Percentiles rank a stretch among this genome's conserved stretches.
phyloP scores from a whole-genome alignment of 2,888 invertebrate genomes.

The Diploptera punctata region DNA sequence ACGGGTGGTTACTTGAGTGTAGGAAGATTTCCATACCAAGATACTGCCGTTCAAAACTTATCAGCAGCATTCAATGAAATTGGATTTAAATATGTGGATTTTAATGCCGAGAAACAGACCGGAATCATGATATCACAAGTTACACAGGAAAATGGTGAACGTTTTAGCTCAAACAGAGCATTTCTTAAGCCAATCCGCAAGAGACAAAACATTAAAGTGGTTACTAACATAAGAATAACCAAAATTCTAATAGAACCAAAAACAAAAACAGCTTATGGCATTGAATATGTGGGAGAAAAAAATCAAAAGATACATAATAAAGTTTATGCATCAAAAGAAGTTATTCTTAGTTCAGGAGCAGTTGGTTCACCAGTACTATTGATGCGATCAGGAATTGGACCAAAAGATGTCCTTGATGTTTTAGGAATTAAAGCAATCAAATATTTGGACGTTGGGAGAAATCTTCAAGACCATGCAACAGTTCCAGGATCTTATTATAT shows the following conservation, averaged over 20 bases:
- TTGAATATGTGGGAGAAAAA: neutral
- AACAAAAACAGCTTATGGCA: neutral
- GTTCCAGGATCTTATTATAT: conserved; percentile 60
- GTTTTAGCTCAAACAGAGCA: neutral
- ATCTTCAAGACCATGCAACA: conserved; percentile 54
- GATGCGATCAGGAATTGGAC: neutral
- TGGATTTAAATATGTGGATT: neutral
- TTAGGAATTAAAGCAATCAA: neutral
- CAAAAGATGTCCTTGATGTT: neutral
- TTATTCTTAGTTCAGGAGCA: neutral
- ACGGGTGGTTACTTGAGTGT: neutral
- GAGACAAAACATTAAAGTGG: neutral
- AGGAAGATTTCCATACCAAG: neutral
- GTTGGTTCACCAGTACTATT: neutral
- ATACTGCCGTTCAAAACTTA: neutral
- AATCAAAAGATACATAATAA: conserved; percentile 39
- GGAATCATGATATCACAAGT: neutral
- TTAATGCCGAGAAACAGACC: neutral
- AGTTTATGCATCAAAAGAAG: neutral
- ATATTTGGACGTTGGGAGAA: neutral
- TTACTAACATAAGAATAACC: neutral
- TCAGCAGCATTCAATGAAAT: neutral
- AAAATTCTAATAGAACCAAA: neutral
- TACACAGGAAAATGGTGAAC: neutral
- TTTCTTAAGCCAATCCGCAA: neutral